Conservation (phyloP, 2,797 vertebrate species). For the Trachurus trachurus region DNA sequence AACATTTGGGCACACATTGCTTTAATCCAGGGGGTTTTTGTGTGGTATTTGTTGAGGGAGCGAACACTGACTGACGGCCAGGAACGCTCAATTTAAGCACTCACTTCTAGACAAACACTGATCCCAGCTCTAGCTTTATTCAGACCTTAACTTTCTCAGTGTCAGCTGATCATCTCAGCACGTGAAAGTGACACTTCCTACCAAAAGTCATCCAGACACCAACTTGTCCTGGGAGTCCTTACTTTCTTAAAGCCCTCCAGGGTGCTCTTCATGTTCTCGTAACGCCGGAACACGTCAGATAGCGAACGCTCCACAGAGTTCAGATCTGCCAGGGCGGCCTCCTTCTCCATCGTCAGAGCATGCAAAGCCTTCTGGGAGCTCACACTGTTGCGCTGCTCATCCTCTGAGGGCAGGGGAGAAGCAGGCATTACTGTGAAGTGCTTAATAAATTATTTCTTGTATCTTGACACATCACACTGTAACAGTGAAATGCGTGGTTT, state of each 20-base stretch:
- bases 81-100: conserved; percentile 23
- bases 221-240: conserved; percentile 10
- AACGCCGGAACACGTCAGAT: conserved; percentile 95
- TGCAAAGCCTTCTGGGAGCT: conserved; percentile 93
- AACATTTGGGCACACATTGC: conserved; percentile 5
- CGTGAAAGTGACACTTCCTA: conserved; percentile 10
- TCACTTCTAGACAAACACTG: conserved; percentile 15
- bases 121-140: conserved; percentile 14
- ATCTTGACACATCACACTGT: not conserved
- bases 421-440: not conserved
- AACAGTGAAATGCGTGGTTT: not conserved
- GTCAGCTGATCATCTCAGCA: conserved; percentile 12
- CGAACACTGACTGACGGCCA: not conserved
- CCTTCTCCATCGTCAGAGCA: conserved; percentile 91
- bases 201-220: not conserved
- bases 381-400: conserved; percentile 91
- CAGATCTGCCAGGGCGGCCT: conserved; percentile 93
- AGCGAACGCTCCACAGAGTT: conserved; percentile 97
- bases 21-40: not conserved
- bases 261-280: conserved; percentile 95
- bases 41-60: conserved; percentile 3
- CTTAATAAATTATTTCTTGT: not conserved
- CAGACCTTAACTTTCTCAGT: conserved; percentile 33
- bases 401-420: conserved; percentile 85
- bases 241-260: conserved; percentile 99